Evolutionary conservation across 2,888 invertebrate species (phyloP), one percentile per base, ranked within the genome.

Genomic region (Junonia oenone): DNA sequence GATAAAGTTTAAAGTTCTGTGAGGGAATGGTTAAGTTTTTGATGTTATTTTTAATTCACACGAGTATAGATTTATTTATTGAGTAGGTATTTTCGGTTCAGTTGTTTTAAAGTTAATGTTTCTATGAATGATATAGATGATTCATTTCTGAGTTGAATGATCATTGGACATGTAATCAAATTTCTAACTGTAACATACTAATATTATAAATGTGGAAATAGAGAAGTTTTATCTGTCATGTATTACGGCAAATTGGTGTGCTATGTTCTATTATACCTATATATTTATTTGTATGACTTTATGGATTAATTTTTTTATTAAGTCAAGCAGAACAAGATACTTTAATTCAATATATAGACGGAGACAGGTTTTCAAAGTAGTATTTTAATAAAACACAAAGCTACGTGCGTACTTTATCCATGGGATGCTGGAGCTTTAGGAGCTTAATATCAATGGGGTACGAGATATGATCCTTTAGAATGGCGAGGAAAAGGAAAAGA

Each of bases 51-150:
- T 14, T 38, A 49, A 38, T 49, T 29, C 50, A 50, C 50, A 50
- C 50, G 50, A 35, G 50, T 50, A 27, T 38, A 15, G 38, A 50
- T 50, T 50, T 50, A 40, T 50, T 17, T 38, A 38, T 15, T 17
- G 9, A 48, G 14, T 37, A 13, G n/a, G 8, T 15, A 38, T 37
- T 49, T 49, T 27, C 50, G 37, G 37, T 29, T 37, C 38, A 26
- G 14, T 27, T 29, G 27, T 4, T 35, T 48, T n/a, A 6, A n/a
- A 15, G 35, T 48, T 35, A 29, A 11, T 35, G 22, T 15, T 38
- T 29, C 1, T 37, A 17, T 50, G 50, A 40, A 50, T 38, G 27
- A 48, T 22, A 31, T 47, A 17, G 1, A 38, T 40, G 17, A 40
- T 11, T 40, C 38, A 40, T 49, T 22, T 5, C 6, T 22, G n/a